Evolutionary conservation across 1,140 invertebrate species (phyloP), one percentile per base, ranked within the genome.

Genomic region (Nasonia giraulti): DNA sequence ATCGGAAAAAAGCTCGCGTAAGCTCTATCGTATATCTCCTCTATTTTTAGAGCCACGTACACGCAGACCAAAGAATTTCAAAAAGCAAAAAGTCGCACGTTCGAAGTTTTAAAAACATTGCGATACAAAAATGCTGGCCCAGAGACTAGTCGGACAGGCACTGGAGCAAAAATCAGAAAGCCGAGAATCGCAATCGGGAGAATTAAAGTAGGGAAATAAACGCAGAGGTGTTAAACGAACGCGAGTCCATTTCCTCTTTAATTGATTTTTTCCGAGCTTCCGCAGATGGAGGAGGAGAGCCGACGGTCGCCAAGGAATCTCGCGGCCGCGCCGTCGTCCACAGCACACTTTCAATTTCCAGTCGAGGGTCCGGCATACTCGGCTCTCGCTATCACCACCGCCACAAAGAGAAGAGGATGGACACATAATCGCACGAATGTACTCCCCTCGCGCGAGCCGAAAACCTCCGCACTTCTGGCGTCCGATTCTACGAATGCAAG

Each of bases 241-340:
- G 55, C 20, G 23, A 73, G 71, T 84, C 82, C 23, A 84, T 86
- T 84, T 83, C 78, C 40, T 81, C 77, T 77, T n/a, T 85, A 82
- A 85, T 85, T 85, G 74, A 85, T 85, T 85, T 85, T 82, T 55
- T 50, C n/a, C 50, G 17, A 1, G 27, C 20, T 69, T 2, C 10
- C 10, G 5, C 20, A n/a, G 6, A 44, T 44, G 8, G 0, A 8
- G 7, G 40, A 44, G 10, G 55, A 20, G 20, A 62, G 20, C 20
- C n/a, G 20, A 17, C 55, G 31, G 10, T 17, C 78, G 69, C 69
- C 62, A 27, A 73, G 75, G 82, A 78, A 10, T 27, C 20, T n/a
- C 40, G 0, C 37, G 1, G 11, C 50, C 20, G 14, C 17, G 4
- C 20, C 55, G 20, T 7, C 55, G 55, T 8, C 55, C 17, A 62